Base-by-base conservation (phyloP, 2,797 vertebrate genomes). In the Pangasius macronema region DNA sequence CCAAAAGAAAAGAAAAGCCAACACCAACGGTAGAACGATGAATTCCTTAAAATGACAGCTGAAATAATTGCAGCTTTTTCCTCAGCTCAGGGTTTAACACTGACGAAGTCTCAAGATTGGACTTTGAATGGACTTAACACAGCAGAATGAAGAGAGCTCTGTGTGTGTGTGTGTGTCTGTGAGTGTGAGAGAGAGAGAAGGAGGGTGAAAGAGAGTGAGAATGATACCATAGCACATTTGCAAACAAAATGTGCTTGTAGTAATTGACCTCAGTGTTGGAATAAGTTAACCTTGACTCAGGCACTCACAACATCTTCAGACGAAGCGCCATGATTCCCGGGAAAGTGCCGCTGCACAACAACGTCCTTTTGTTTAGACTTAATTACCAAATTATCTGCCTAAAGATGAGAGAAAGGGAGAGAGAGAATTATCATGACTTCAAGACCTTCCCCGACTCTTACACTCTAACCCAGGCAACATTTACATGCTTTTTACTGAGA, bases 201-300 rank as follows among this genome's bases (percentile, higher is more conserved):
- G 68, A 75, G 83, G 36, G 83, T 42, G 68, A 10, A n/a, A 51
- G 42, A 73, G 84, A 76, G 75, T 9, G 51, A 68, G 49, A 77
- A 77, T 72, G 80, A 88, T 86, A 86, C 72, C 53, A 65, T 86
- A 80, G 76, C 42, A 70, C 89, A 88, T 89, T 88, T 86, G 87
- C 85, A 88, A 90, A 83, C 89, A 86, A 67, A 90, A 88, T 90
- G 87, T 85, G 83, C 65, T 84, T n/a, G 49, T 75, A 86, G 89
- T 88, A 86, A 88, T 90, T 90, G 89, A 90, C 89, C 89, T 90
- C 89, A 68, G 85, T 46, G 77, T 68, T 86, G 89, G 89, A 87
- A 88, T 88, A 87, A 82, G 85, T 86, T 90, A 88, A 90, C 89
- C 89, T 90, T 90, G 89, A 90, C 87, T 84, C 82, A 82, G 87